phyloP scores from a whole-genome alignment of 2,797 vertebrate species.

The Enteromius trimaculatus region DNA sequence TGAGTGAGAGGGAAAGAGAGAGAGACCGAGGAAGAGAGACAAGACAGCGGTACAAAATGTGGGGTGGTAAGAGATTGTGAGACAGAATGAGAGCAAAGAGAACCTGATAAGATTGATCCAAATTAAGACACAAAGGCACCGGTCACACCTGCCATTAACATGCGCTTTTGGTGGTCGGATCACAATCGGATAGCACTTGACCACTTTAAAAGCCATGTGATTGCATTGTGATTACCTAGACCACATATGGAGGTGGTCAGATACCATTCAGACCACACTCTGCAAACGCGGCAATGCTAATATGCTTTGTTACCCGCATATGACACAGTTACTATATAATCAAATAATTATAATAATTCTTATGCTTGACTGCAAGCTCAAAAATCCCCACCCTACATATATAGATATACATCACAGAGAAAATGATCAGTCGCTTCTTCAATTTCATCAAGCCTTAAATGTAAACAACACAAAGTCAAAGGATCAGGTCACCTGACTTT shows the following conservation, averaged over 20 bases:
- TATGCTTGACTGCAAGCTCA: background rate
- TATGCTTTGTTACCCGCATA: background rate
- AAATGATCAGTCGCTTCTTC: background rate
- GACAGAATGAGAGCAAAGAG: conserved; percentile 39
- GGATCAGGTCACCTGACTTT: background rate
- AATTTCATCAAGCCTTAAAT: background rate
- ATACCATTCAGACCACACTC: background rate
- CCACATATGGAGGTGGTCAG: conserved; percentile 6
- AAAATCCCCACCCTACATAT: background rate
- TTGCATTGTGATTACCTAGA: conserved; percentile 10
- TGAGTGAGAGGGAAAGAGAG: conserved; percentile 43
- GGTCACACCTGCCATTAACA: conserved; percentile 19
- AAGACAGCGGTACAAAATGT: conserved; percentile 22
- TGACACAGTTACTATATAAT: background rate
- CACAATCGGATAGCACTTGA: conserved; percentile 14
- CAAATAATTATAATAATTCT: background rate
- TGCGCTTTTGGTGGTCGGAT: conserved; percentile 9
- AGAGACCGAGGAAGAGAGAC: conserved; percentile 28
- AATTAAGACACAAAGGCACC: conserved; percentile 35
- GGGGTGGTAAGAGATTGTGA: conserved; percentile 24
- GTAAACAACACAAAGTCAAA: background rate
- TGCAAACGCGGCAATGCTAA: conserved; percentile 5
- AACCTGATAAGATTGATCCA: conserved; percentile 26
- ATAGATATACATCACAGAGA: background rate
- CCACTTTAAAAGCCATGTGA: conserved; percentile 31